Percentiles rank a stretch among this genome's conserved stretches.
These are phyloP conservation scores for Haliclona indistincta DNA, from an alignment of 37 sponge, comb jelly and placozoan species.

Conservation along the genomic window DNA sequence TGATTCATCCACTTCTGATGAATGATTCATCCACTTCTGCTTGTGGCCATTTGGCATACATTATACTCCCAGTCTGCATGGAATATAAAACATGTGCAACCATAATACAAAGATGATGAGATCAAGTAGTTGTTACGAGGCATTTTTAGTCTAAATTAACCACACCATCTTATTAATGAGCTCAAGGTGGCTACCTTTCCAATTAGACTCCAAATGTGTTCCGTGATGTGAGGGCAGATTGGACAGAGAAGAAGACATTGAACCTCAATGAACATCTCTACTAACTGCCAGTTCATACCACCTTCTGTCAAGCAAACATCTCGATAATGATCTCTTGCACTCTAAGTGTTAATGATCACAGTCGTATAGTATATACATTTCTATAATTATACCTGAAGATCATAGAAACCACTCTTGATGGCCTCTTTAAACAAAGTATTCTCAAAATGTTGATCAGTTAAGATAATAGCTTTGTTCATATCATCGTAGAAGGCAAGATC, in stretches of 20 bases:
- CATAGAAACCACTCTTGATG: conserved; percentile 88
- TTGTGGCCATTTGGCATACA: conserved; percentile 75
- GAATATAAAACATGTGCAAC: too few relatives aligned
- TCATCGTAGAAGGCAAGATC: conserved; percentile 83
- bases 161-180: too few relatives aligned
- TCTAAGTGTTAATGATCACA: conserved; percentile 12
- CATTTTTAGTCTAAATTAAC: too few relatives aligned
- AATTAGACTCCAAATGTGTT: conserved; percentile 91
- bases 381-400: conserved; percentile 58
- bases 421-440: conserved; percentile 87
- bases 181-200: conserved; percentile 60
- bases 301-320: conserved; percentile 72
- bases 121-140: too few relatives aligned
- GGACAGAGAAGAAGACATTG: conserved; percentile 92
- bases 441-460: conserved; percentile 73
- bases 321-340: conserved; percentile 74
- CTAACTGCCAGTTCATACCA: conserved; percentile 93
- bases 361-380: too few relatives aligned
- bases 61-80: too few relatives aligned
- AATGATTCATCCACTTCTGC: conserved; percentile 65
- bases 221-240: conserved; percentile 90
- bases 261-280: conserved; percentile 79
- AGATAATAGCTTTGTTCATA: conserved; percentile 76
- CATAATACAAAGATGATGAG: too few relatives aligned
- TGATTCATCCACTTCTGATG: too few relatives aligned